Conservation (phyloP, 1,140 invertebrate genomes). For the Ladona fulva region DNA sequence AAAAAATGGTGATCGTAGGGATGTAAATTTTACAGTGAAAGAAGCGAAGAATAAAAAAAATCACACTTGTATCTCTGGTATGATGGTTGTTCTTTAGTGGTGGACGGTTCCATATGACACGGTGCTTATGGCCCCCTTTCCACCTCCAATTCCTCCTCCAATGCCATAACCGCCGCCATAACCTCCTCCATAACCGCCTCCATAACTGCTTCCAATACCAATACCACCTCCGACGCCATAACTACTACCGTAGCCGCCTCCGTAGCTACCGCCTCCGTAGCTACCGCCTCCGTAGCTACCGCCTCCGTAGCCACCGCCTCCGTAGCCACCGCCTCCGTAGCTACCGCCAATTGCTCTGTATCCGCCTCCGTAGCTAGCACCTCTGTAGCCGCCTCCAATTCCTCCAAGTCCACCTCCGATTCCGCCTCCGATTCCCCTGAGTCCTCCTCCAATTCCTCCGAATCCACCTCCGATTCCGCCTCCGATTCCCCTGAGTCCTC, state of each 20-base stretch:
- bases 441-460: no score
- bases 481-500: neutral
- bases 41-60: no score
- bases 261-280: neutral
- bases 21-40: no score
- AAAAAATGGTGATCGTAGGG: no score
- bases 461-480: neutral
- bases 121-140: neutral
- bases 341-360: no score
- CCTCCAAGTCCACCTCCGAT: neutral
- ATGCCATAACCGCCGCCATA: slow-evolving; percentile 33
- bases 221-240: neutral
- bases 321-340: neutral
- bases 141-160: slow-evolving; percentile 27
- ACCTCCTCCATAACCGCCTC: slow-evolving; percentile 29
- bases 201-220: neutral
- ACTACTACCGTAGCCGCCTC: neutral
- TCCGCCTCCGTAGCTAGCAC: no score
- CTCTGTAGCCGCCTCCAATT: neutral
- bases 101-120: no score
- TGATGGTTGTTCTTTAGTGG: no score
- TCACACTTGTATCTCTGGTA: no score
- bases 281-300: neutral
- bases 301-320: neutral
- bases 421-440: neutral